These are phyloP conservation scores for Halocynthia aurantium DNA, from an alignment of 23 tunicate species.

Conservation along the genomic window DNA sequence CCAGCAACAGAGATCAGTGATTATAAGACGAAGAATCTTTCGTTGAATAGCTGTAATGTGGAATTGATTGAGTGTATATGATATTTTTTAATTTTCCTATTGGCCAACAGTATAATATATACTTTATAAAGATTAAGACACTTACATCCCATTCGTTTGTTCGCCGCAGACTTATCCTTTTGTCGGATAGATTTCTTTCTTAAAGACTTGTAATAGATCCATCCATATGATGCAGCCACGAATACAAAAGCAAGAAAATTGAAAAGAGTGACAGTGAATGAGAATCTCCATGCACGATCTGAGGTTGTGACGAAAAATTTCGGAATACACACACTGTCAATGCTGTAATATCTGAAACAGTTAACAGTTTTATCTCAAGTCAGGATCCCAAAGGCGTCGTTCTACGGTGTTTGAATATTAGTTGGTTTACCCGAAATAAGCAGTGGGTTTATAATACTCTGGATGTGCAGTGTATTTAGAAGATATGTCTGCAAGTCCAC, in stretches of 20 bases:
- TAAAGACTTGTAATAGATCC: conserved; percentile 7
- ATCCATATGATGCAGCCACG: conserved; percentile 44
- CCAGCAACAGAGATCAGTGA: conserved; percentile 14
- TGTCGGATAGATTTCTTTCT: conserved; percentile 6
- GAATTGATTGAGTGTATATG: not conserved
- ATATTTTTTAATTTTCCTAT: too few relatives aligned
- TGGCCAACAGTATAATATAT: not conserved
- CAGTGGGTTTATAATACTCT: not conserved
- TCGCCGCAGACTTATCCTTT: conserved; percentile 1
- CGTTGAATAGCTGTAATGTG: conserved; percentile 1
- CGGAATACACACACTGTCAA: conserved; percentile 72
- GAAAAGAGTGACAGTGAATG: conserved; percentile 34
- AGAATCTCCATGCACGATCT: conserved; percentile 42
- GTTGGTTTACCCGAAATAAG: not conserved
- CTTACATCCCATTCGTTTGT: conserved; percentile 2
- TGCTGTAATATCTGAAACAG: conserved; percentile 62
- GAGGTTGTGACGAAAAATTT: conserved; percentile 40
- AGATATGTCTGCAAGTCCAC: not conserved
- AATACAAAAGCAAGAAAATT: conserved; percentile 50
- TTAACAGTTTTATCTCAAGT: not conserved
- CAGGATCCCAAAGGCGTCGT: not conserved
- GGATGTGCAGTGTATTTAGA: not conserved
- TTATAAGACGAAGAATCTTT: not conserved
- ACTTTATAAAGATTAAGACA: not conserved
- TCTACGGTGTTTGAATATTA: not conserved